phyloP scores from a whole-genome alignment of 2,888 invertebrate species.

The Hesperia comma region DNA sequence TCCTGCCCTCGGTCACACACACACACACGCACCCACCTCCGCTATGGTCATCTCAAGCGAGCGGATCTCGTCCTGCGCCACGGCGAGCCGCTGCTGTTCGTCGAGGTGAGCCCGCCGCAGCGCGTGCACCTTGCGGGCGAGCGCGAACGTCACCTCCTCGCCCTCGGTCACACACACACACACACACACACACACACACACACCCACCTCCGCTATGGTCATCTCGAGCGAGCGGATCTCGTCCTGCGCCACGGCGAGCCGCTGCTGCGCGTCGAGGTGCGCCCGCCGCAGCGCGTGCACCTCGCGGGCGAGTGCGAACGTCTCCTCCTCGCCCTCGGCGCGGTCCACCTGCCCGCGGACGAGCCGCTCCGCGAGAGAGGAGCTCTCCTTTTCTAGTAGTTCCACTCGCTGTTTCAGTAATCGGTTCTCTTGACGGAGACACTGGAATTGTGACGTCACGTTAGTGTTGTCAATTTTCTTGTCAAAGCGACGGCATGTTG shows the following conservation, averaged over 20 bases:
- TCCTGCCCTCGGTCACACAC: too few relatives aligned
- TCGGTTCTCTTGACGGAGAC: slow-evolving; percentile 96
- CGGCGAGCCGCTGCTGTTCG: slow-evolving; percentile 93
- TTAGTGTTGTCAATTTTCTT: too few relatives aligned
- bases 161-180: too few relatives aligned
- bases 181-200: not conserved
- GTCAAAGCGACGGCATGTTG: not conserved
- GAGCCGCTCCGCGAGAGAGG: slow-evolving; percentile 95
- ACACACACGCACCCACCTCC: slow-evolving; percentile 64
- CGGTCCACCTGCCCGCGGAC: slow-evolving; percentile 97
- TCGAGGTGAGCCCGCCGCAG: slow-evolving; percentile 94
- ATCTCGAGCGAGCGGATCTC: slow-evolving; percentile 93
- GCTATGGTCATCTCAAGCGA: slow-evolving; percentile 89
- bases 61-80: slow-evolving; percentile 94
- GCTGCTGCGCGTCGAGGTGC: slow-evolving; percentile 94
- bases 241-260: slow-evolving; percentile 95
- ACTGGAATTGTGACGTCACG: slow-evolving; percentile 51
- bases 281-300: slow-evolving; percentile 94
- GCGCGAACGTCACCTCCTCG: slow-evolving; percentile 93
- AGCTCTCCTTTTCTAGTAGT: slow-evolving; percentile 96
- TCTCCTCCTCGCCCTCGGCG: slow-evolving; percentile 97
- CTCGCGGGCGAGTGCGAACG: slow-evolving; percentile 92
- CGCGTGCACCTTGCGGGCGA: slow-evolving; percentile 94
- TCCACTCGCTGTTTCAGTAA: slow-evolving; percentile 97
- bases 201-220: slow-evolving; percentile 83